A percentile compares a stretch with the other conserved stretches of the same genome.
Conservation (phyloP, 2,113 vertebrate genomes). For the Turnix velox region DNA sequence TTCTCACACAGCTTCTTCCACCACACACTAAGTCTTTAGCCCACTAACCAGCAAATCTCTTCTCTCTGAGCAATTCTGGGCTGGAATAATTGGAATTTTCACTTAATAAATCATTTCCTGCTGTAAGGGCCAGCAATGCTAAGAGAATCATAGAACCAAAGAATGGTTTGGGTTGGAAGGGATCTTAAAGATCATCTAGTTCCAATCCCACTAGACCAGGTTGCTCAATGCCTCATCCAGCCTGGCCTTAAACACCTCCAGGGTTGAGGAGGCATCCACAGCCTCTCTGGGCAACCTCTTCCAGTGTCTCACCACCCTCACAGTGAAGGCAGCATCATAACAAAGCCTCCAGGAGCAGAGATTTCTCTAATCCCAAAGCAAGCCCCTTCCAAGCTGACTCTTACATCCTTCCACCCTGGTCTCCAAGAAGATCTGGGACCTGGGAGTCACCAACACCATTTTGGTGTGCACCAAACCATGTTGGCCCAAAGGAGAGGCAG, state of each 20-base stretch:
- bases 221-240: too few species aligned
- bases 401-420: accelerated
- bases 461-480: accelerated
- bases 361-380: background rate
- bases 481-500: accelerated
- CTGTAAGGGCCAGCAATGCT: background rate
- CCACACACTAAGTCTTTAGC: background rate
- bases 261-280: too few species aligned
- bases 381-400: background rate
- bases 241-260: too few species aligned
- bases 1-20: background rate
- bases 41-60: conserved; percentile 30
- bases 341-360: background rate
- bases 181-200: too few species aligned
- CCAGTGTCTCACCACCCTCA: too few species aligned
- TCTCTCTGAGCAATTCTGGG: background rate
- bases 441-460: accelerated
- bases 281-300: too few species aligned
- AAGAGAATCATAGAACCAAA: too few species aligned
- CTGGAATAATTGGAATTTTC: background rate
- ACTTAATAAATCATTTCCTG: background rate
- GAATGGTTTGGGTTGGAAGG: too few species aligned
- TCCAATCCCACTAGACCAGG: too few species aligned
- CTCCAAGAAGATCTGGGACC: background rate
- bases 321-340: background rate